phyloP scores from a whole-genome alignment of 1,140 invertebrate genomes.

The Oppia nitens region DNA sequence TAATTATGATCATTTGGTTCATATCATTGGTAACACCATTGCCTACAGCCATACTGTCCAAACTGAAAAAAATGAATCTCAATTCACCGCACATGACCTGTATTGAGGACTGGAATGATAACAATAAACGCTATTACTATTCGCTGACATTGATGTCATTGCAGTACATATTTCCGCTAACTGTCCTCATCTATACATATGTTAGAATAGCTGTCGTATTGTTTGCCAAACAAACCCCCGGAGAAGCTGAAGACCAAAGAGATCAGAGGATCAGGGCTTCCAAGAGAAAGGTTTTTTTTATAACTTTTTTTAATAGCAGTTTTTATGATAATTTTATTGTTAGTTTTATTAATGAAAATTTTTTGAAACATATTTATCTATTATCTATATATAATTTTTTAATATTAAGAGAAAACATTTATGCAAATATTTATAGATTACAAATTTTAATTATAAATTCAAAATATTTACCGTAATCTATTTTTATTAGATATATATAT shows the following conservation, averaged over 20 bases:
- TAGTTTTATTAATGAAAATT: too few relatives aligned
- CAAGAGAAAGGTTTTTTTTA: constrained; percentile 57
- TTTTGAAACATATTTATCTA: neutral
- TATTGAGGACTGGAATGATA: constrained; percentile 17
- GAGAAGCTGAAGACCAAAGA: constrained; percentile 59
- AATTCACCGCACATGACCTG: constrained; percentile 11
- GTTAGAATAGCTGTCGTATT: constrained; percentile 64
- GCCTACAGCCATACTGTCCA: constrained; percentile 52
- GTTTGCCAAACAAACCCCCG: constrained; percentile 67
- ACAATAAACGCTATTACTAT: constrained; percentile 36
- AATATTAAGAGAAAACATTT: too few relatives aligned
- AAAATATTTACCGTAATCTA: too few relatives aligned
- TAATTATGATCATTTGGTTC: constrained; percentile 54
- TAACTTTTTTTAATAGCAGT: too few relatives aligned
- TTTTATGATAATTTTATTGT: too few relatives aligned
- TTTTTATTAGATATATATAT: too few relatives aligned
- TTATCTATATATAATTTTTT: neutral
- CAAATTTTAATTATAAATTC: too few relatives aligned
- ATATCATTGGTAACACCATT: constrained; percentile 59
- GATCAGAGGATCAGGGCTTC: constrained; percentile 64
- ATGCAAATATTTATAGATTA: too few relatives aligned
- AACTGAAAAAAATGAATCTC: too few relatives aligned
- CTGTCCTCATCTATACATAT: constrained; percentile 68
- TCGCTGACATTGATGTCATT: constrained; percentile 55
- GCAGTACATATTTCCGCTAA: constrained; percentile 65